phyloP scores from a whole-genome alignment of 92 coral and sea anemone genomes.

The Siderastrea siderea region DNA sequence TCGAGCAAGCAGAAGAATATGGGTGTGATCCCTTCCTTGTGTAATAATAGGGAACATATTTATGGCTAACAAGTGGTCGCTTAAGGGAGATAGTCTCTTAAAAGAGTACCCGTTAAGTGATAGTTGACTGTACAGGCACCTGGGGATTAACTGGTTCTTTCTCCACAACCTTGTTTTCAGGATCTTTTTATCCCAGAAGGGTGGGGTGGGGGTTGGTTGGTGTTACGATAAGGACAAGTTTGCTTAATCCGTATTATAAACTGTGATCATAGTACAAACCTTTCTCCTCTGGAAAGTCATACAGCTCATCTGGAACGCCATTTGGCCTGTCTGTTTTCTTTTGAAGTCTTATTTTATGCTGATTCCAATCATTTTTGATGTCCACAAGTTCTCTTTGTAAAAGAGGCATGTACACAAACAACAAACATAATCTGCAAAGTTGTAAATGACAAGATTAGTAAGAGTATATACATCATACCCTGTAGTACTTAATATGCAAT shows the following conservation, averaged over 20 bases:
- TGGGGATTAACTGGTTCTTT: no score
- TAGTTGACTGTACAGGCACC: no score
- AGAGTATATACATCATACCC: no score
- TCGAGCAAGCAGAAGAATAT: no score
- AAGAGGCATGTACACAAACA: conserved; percentile 53
- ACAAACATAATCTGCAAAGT: conserved; percentile 36
- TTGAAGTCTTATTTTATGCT: conserved; percentile 61
- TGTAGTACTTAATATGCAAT: not conserved
- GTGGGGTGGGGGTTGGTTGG: no score
- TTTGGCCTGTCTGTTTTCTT: conserved; percentile 50
- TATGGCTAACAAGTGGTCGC: no score
- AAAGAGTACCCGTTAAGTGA: no score
- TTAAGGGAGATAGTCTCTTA: no score
- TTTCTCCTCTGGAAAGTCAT: conserved; percentile 48
- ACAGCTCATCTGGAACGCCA: conserved; percentile 64
- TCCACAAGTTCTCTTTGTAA: conserved; percentile 29
- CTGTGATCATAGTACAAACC: conserved; percentile 3
- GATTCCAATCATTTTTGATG: conserved; percentile 61
- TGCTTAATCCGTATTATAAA: not conserved
- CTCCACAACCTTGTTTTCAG: no score
- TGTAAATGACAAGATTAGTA: not conserved
- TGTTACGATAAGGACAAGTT: not conserved
- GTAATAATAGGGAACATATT: no score
- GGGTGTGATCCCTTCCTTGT: no score
- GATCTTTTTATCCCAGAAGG: no score